A percentile compares a stretch with the other conserved stretches of the same genome.
Conservation (phyloP, 2,113 vertebrate genomes). For the Castor canadensis region DNA sequence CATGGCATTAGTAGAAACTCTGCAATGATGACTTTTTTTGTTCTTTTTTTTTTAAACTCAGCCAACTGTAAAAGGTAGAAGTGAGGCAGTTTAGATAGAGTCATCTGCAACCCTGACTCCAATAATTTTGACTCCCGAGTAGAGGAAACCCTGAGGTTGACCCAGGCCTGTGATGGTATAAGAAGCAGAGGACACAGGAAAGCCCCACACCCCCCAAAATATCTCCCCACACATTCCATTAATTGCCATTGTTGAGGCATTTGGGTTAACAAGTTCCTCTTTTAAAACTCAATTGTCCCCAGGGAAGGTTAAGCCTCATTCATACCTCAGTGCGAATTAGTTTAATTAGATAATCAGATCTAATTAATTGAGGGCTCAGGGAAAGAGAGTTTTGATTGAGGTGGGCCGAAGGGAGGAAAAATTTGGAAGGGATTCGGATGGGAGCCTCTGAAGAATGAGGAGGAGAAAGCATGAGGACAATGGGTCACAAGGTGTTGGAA, state of each 20-base stretch:
- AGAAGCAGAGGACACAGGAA: neutral
- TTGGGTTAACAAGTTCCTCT: conserved; percentile 73
- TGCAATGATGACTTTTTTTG: neutral
- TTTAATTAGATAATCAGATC: conserved; percentile 81
- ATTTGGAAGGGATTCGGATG: conserved; percentile 36
- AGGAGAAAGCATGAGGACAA: neutral
- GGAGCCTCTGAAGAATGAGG: neutral
- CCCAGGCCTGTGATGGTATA: neutral
- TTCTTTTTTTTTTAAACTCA: neutral
- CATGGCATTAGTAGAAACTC: neutral
- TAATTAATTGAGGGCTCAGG: conserved; percentile 81
- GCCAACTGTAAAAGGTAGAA: neutral
- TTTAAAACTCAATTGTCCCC: conserved; percentile 70
- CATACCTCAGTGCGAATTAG: conserved; percentile 79
- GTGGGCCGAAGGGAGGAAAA: conserved; percentile 67
- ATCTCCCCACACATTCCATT: conserved; percentile 9
- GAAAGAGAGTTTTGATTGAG: conserved; percentile 79
- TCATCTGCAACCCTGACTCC: neutral
- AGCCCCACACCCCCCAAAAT: neutral
- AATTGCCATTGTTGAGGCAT: conserved; percentile 48
- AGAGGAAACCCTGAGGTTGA: neutral
- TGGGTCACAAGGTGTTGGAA: neutral
- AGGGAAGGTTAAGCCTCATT: conserved; percentile 73
- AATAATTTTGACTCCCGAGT: neutral
- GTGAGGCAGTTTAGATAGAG: accelerated